Evolutionary conservation across 2,888 invertebrate genomes (phyloP).

Genomic region (Diogma glabrata): DNA sequence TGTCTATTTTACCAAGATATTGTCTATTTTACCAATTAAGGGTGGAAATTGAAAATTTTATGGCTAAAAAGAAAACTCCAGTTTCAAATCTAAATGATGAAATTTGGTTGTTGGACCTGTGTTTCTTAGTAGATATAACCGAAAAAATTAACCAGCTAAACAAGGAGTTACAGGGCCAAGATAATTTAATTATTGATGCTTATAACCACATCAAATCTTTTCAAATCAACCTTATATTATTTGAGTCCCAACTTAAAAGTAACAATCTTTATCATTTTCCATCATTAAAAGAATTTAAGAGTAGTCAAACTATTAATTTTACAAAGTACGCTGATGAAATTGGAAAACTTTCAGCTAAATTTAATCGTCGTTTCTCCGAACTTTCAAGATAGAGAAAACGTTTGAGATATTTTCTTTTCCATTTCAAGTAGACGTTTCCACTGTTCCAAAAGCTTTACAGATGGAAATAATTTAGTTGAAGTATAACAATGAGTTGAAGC

Average conservation of each 20-base stretch:
- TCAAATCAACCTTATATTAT: not conserved
- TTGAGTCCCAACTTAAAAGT: not conserved
- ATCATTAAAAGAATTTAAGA: not conserved
- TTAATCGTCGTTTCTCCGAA: not conserved
- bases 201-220: not conserved
- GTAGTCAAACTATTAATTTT: no score
- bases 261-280: not conserved
- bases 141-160: not conserved
- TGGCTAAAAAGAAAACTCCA: not conserved
- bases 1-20: no score
- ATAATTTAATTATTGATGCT: not conserved
- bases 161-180: not conserved
- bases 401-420: not conserved
- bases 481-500: constrained; percentile 4
- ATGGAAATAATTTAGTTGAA: constrained; percentile 7
- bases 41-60: not conserved
- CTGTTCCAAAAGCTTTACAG: not conserved
- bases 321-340: not conserved
- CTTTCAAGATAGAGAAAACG: constrained; percentile 7
- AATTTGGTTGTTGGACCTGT: not conserved
- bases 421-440: constrained; percentile 4
- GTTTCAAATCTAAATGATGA: not conserved
- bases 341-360: no score
- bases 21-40: no score
- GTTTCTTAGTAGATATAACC: not conserved